Evolutionary conservation across 2,888 invertebrate species (phyloP), one percentile per base, ranked within the genome.

Genomic region (Caenorhabditis zanzibari): DNA sequence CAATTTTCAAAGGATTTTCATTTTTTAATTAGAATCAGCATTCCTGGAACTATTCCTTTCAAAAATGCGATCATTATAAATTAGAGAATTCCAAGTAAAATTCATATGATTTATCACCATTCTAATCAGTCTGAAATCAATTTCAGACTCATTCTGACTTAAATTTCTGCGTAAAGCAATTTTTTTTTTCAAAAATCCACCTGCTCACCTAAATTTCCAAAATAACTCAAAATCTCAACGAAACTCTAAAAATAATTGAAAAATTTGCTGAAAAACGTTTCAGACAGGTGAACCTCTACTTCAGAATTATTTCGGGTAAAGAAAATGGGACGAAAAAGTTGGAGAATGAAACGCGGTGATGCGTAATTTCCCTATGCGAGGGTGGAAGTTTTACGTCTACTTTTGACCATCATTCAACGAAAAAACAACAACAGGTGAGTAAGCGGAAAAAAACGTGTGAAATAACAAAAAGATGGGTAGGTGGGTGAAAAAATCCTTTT

Each of bases 311-410:
- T 22, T 38, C 49, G 7, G 38, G 38, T 69, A 47, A 35, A 14
- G 47, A 72, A 16, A 44, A 41, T 49, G 19, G 49, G 44, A 22
- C 10, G 6, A 35, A 38, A 38, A 32, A 4, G 32, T 32, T 1
- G 22, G 22, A 26, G 44, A 58, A 28, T 54, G 19, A 61, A 28
- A 38, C 41, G 59, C 76, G 28, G 22, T 44, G 76, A 76, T 76
- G 76, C 76, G 61, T 76, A 52, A 47, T 47, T 47, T 58, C 61
- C 16, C 41, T 54, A 35, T 66, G 76, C 68, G 68, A 68, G 68
- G 61, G 76, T 61, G 59, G 68, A 35, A 41, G 14, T 66, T 38
- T 32, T 35, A 49, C 49, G 63, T 63, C 63, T 63, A 16, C 72
- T 59, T 44, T 38, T 38, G 26, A 41, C 38, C 56, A 58, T 59